These are phyloP conservation scores for Himalopsyche japonica DNA, from an alignment of 2,888 invertebrate species.

Conservation along the genomic window DNA sequence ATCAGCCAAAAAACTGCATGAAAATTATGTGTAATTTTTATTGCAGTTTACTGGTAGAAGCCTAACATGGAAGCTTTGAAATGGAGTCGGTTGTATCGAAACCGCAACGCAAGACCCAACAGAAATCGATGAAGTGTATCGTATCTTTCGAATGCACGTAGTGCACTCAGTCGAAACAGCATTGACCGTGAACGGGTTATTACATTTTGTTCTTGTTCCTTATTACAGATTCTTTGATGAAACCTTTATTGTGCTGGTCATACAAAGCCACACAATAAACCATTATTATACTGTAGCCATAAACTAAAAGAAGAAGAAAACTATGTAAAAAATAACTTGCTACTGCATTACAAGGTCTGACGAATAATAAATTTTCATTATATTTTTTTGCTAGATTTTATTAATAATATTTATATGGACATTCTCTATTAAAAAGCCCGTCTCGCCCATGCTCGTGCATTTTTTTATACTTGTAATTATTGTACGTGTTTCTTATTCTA, in stretches of 20 bases:
- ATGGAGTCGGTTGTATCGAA: constrained; percentile 11
- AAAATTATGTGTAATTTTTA: background rate
- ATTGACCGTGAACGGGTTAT: background rate
- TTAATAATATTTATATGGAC: too few species aligned
- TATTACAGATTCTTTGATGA: background rate
- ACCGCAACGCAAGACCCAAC: constrained; percentile 16
- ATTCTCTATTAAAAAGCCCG: too few species aligned
- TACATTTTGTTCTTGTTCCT: background rate
- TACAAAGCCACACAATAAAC: background rate
- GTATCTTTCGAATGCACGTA: background rate
- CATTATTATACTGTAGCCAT: background rate
- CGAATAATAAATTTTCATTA: too few species aligned
- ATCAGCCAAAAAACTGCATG: background rate
- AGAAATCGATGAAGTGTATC: constrained; percentile 3
- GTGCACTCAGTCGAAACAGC: background rate
- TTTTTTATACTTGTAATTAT: too few species aligned
- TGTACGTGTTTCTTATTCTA: too few species aligned
- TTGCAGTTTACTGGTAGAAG: background rate
- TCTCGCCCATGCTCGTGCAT: too few species aligned
- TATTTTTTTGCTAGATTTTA: too few species aligned
- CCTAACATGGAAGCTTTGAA: background rate
- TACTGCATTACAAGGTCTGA: too few species aligned
- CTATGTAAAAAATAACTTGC: too few species aligned
- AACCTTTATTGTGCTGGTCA: background rate
- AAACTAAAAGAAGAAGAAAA: background rate